Conservation (phyloP, 1,140 invertebrate species). For the Orchesella cincta region DNA sequence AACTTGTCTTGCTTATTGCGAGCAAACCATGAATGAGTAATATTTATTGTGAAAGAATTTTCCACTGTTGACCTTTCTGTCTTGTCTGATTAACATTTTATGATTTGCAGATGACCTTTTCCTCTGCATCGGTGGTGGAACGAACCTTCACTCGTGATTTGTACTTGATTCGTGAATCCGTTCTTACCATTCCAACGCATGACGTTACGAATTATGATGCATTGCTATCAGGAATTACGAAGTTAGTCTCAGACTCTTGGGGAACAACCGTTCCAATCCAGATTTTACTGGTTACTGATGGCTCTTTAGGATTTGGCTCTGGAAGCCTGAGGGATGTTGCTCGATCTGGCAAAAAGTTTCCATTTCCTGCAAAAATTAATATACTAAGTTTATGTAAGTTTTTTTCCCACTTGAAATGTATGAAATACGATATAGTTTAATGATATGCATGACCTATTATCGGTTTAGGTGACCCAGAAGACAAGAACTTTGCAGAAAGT, state of each 20-base stretch:
- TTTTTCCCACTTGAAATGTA: not conserved
- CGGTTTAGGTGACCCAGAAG: conserved; percentile 57
- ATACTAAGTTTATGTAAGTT: conserved; percentile 67
- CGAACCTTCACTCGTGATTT: conserved; percentile 81
- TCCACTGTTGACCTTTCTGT: too few relatives aligned
- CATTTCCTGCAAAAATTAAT: conserved; percentile 78
- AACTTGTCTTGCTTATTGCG: too few relatives aligned
- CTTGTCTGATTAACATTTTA: too few relatives aligned
- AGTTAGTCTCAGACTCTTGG: conserved; percentile 79
- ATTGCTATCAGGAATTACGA: conserved; percentile 73
- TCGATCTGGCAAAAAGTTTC: conserved; percentile 72
- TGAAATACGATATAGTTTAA: too few relatives aligned
- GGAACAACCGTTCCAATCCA: conserved; percentile 68
- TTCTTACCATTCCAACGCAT: conserved; percentile 73
- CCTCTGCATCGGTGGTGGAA: conserved; percentile 75
- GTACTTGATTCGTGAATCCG: conserved; percentile 70
- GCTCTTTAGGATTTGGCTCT: conserved; percentile 69
- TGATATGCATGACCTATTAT: too few relatives aligned
- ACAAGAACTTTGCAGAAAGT: conserved; percentile 54
- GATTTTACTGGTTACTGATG: conserved; percentile 77
- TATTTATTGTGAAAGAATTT: too few relatives aligned
- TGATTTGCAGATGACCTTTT: conserved; percentile 69
- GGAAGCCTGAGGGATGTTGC: conserved; percentile 62
- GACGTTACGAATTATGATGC: conserved; percentile 81
- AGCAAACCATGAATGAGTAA: too few relatives aligned